Percentiles rank a stretch among this genome's conserved stretches.
phyloP scores from a whole-genome alignment of 64 coral and sea anemone genomes.

The Stylophora pistillata region DNA sequence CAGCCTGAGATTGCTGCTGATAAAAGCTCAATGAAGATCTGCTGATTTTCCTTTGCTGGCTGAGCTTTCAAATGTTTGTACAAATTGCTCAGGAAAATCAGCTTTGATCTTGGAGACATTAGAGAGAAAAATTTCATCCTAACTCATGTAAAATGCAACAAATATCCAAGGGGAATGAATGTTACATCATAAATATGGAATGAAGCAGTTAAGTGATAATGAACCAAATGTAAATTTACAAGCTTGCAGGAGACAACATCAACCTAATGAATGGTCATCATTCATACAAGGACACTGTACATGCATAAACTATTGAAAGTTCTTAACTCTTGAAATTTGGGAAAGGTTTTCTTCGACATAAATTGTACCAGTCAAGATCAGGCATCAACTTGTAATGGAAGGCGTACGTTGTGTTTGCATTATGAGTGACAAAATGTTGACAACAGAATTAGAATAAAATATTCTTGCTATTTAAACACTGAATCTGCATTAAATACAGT shows the following conservation, averaged over 20 bases:
- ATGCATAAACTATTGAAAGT: neutral
- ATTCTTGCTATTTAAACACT: slow-evolving; percentile 49
- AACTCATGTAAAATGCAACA: slow-evolving; percentile 24
- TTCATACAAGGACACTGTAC: neutral
- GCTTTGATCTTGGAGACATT: neutral
- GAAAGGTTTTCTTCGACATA: neutral
- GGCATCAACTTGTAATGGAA: neutral
- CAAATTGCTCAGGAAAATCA: neutral
- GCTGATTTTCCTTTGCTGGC: neutral
- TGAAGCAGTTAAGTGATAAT: slow-evolving; percentile 17
- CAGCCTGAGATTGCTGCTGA: slow-evolving; percentile 10
- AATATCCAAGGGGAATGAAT: neutral
- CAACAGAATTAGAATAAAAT: slow-evolving; percentile 30
- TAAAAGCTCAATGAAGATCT: neutral
- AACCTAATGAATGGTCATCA: slow-evolving; percentile 15
- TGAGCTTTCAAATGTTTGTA: neutral
- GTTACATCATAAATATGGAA: slow-evolving; percentile 14
- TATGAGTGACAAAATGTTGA: neutral
- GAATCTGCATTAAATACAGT: slow-evolving; percentile 15
- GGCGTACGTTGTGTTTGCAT: slow-evolving; percentile 12
- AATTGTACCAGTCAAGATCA: neutral
- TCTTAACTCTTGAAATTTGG: neutral
- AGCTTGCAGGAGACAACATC: slow-evolving; percentile 13
- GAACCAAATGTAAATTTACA: neutral
- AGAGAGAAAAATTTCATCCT: neutral